Evolutionary conservation across 2,888 invertebrate genomes (phyloP), one percentile per base, ranked within the genome.

Genomic region (Orchestes rusci): DNA sequence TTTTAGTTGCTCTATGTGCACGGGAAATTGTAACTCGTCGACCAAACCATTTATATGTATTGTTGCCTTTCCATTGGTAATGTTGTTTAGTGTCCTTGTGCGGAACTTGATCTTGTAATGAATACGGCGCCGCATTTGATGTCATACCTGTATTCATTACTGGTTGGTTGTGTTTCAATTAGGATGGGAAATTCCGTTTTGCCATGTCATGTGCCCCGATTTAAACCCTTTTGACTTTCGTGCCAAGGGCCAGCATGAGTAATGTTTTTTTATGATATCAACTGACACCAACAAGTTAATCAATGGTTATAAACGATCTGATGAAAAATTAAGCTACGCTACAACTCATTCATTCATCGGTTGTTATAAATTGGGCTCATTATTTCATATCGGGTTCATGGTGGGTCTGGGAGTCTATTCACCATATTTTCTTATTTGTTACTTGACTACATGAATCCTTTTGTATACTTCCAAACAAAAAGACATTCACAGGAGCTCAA

Each of bases 251-350:
- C n/a, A n/a, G 23, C 34, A 59, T 60, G 56, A 59, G 54, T 56
- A 57, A 60, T 58, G 56, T 50, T 40, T 55, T 56, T 57, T 56
- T 54, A 52, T 55, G 53, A 56, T 50, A 45, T 42, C 39, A 47
- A 51, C 56, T 57, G 62, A 60, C 62, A 52, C 51, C 56, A 56
- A 62, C 62, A 60, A 60, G 61, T 61, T 62, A 61, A 62, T 62
- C 60, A 60, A 60, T 57, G 53, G 53, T 60, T 59, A 60, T 59
- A 60, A 62, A 62, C 61, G 60, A 61, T 54, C 61, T 60, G 61
- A 60, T 60, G 62, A 61, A 62, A 61, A 62, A 62, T 61, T 61
- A 60, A 60, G 54, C 58, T 55, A 47, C 58, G 60, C 57, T 59
- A 59, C 60, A 59, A 59, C 59, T 61, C 61, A 59, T 61, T 61